Conservation (phyloP, 2,797 vertebrate species). For the Anguilla anguilla region DNA sequence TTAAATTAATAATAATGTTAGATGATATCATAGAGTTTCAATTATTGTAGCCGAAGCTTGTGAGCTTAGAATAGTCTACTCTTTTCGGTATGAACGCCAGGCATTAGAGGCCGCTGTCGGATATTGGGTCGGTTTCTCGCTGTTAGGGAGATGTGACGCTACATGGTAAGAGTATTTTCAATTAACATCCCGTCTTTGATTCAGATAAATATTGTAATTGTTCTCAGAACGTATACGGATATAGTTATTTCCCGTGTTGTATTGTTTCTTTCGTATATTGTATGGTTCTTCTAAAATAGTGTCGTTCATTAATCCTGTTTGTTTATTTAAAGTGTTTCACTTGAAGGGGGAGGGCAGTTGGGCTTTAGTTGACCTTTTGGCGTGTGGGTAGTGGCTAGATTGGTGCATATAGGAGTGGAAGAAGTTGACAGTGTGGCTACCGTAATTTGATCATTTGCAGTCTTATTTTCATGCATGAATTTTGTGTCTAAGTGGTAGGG, state of each 20-base stretch:
- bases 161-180: too few species aligned
- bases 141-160: too few species aligned
- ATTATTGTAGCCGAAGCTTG: constrained; percentile 18
- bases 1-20: too few species aligned
- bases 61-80: neutral
- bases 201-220: neutral
- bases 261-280: neutral
- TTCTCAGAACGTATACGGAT: neutral
- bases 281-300: neutral
- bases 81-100: constrained; percentile 31
- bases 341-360: constrained; percentile 9
- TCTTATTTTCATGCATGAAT: neutral
- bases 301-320: neutral
- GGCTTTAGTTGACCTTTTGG: constrained; percentile 31
- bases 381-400: neutral
- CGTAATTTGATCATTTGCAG: neutral
- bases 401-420: neutral
- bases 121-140: constrained; percentile 21
- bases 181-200: too few species aligned
- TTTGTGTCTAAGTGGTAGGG: neutral
- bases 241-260: neutral
- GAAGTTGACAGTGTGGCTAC: neutral
- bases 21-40: neutral
- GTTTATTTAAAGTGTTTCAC: constrained; percentile 6
- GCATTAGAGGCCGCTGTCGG: constrained; percentile 7